phyloP scores from a whole-genome alignment of 2,888 invertebrate genomes.

The Heliconius ethilla region DNA sequence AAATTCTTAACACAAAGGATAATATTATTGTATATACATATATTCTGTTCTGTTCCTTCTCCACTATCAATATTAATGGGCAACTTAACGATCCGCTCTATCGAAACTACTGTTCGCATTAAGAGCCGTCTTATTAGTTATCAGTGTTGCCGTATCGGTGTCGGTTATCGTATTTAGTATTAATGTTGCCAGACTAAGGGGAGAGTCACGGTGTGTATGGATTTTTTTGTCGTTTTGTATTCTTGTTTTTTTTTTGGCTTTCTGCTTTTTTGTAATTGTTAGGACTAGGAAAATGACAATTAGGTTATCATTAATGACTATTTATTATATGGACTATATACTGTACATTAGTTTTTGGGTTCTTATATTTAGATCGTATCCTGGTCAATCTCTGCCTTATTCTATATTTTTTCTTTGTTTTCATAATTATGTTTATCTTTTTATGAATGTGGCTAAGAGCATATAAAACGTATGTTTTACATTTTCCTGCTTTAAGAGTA shows the following conservation, averaged over 20 bases:
- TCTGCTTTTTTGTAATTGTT: not conserved
- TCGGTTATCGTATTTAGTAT: conserved; percentile 15
- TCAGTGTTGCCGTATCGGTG: conserved; percentile 22
- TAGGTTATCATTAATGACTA: too few species aligned
- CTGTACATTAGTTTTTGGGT: too few species aligned
- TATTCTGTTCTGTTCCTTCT: not conserved
- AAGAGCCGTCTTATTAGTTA: conserved; percentile 22
- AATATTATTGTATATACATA: not conserved
- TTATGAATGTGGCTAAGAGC: too few species aligned
- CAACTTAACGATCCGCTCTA: conserved; percentile 12
- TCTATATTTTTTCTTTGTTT: too few species aligned
- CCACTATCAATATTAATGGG: conserved; percentile 16
- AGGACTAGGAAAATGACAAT: not conserved
- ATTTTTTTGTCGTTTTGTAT: not conserved
- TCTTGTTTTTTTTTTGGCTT: too few species aligned
- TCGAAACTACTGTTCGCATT: conserved; percentile 18
- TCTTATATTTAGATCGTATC: too few species aligned
- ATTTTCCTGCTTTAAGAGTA: too few species aligned
- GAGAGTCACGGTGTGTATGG: not conserved
- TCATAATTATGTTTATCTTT: too few species aligned
- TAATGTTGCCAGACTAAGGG: not conserved
- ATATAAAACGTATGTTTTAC: too few species aligned
- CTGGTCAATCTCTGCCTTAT: too few species aligned
- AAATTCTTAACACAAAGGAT: not conserved
- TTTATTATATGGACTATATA: too few species aligned